phyloP scores from a whole-genome alignment of 2,113 vertebrate genomes.

The Vidua macroura region DNA sequence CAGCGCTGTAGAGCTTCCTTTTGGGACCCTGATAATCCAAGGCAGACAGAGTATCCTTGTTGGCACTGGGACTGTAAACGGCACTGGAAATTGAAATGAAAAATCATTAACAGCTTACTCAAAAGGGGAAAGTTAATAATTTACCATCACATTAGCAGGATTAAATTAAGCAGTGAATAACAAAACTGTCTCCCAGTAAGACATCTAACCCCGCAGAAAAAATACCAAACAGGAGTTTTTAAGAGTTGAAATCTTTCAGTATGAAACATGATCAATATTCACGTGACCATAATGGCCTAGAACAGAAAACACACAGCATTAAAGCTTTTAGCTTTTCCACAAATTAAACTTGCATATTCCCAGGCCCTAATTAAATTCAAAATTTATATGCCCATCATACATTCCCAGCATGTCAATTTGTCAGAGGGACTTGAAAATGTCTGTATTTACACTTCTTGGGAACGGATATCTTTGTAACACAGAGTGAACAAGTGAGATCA shows the following conservation, averaged over 20 bases:
- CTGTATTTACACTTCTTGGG: background rate
- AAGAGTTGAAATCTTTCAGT: background rate
- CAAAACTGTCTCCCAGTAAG: background rate
- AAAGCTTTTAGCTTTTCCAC: background rate
- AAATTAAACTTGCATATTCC: background rate
- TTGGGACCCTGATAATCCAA: constrained; percentile 79
- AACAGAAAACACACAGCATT: background rate
- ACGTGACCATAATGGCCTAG: background rate
- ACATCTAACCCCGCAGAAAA: background rate
- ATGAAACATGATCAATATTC: background rate
- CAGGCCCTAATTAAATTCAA: background rate
- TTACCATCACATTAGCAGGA: background rate
- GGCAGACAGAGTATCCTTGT: constrained; percentile 70
- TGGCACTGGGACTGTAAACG: constrained; percentile 73
- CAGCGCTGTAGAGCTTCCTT: constrained; percentile 94
- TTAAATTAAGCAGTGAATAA: background rate
- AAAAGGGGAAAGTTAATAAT: background rate
- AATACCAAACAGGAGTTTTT: background rate
- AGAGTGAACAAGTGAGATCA: background rate
- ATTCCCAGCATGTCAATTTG: background rate
- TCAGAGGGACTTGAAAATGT: background rate
- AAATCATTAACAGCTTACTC: background rate
- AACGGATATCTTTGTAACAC: background rate
- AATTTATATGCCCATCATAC: background rate
- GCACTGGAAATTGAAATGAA: constrained; percentile 51